Base-by-base conservation (phyloP, 1,140 invertebrate species). In the Rhopalosiphum padi region DNA sequence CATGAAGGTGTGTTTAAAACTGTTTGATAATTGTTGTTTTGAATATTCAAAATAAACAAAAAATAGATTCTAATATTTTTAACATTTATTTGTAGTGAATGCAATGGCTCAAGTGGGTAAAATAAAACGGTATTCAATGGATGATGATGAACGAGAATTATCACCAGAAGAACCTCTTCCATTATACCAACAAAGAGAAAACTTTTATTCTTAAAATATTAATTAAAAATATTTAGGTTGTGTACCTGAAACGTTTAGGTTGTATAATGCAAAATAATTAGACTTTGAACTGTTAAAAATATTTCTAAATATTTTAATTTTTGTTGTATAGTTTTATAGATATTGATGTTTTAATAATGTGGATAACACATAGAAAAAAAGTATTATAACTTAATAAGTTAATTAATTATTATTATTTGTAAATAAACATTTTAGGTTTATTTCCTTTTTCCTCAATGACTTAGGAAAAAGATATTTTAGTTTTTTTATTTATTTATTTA, bases 141-240 rank as follows among this genome's bases (percentile, higher is more conserved):
- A 96, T 89, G 97, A 97, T 93, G 97, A 97, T 94, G 96, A 95
- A 82, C 96, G 97, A 93, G 96, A 96, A 43, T 95, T 96, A 94
- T 97, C 97, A 94, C 97, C 97, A 77, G 95, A 96, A 94, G 96
- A 96, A 53, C 96, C 96, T 94, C 96, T 98, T 95, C 97, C 97
- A 86, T 96, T 98, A 94, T 97, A 97, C 95, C 97, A 98, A 95
- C 97, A 98, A 95, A 96, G 97, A 95, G 97, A 98, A 94, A 98
- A 98, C 95, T 98, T 96, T 95, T 98, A 97, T 94, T 97, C 97
- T 94, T 98, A 97, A 94, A 91, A 93, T 41, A 93, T 55, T 37
- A 18, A 60, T n/a, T 68, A 90, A 90, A 35, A 60, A n/a, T 94
- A 77, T 91, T 90, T 82, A 48, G 60, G 55, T 87, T 83, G 46